phyloP scores from a whole-genome alignment of 1,140 invertebrate species.

The Leptestheria dahalacensis region DNA sequence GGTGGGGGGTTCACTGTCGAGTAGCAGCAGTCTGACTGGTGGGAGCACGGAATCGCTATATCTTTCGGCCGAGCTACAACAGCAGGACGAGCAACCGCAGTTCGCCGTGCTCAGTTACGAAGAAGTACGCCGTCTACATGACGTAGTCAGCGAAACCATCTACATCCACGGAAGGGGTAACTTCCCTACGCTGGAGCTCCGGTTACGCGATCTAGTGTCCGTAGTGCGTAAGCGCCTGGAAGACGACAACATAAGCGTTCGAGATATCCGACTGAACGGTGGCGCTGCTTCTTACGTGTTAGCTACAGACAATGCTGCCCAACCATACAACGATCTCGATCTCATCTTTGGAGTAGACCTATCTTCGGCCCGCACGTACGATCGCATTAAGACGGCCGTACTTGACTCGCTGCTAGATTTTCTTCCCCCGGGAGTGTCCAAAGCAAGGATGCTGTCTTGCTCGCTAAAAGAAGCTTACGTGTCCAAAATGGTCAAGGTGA shows the following conservation, averaged over 20 bases:
- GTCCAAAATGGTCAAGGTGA: constrained; percentile 98
- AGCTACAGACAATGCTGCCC: constrained; percentile 54
- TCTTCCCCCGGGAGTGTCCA: constrained; percentile 73
- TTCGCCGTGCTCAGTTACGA: constrained; percentile 84
- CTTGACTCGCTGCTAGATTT: constrained; percentile 83
- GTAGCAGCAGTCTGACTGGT: constrained; percentile 11
- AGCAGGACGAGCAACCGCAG: constrained; percentile 25
- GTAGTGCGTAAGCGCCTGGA: constrained; percentile 72
- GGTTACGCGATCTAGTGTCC: constrained; percentile 79
- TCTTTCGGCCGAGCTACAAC: not conserved
- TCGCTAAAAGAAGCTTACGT: constrained; percentile 96
- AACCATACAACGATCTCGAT: constrained; percentile 93
- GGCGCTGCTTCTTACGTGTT: constrained; percentile 93
- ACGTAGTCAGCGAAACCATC: constrained; percentile 89
- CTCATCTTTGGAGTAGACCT: constrained; percentile 94
- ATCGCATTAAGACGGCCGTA: constrained; percentile 82
- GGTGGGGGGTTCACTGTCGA: not conserved
- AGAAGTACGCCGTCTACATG: constrained; percentile 78
- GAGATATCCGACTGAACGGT: constrained; percentile 92
- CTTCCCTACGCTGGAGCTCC: constrained; percentile 89
- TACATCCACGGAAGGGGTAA: constrained; percentile 92
- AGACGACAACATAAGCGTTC: constrained; percentile 47
- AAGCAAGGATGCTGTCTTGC: constrained; percentile 79
- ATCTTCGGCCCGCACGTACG: constrained; percentile 47
- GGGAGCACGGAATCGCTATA: constrained; percentile 11